Percentiles rank a stretch among this genome's conserved stretches.
Evolutionary conservation across 2,113 vertebrate genomes (phyloP).

Genomic region (Urocynchramus pylzowi): DNA sequence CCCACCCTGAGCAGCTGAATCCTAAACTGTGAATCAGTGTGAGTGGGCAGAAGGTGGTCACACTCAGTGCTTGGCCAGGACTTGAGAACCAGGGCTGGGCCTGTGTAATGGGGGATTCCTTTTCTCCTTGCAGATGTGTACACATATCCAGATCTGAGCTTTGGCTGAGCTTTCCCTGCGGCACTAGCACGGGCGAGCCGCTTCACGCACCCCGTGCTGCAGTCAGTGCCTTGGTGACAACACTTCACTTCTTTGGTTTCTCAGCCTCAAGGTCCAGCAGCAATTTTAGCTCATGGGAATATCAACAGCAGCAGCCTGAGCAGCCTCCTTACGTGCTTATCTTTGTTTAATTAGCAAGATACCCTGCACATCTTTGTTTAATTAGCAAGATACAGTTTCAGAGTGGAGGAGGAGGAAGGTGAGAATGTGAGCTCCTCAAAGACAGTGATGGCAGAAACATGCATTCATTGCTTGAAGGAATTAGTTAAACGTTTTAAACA

Average conservation of each 20-base stretch:
- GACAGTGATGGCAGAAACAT: not conserved
- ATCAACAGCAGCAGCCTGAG: not conserved
- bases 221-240: not conserved
- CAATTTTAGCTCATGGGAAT: not conserved
- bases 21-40: not conserved
- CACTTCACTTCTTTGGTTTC: not conserved
- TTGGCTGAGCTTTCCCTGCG: not conserved
- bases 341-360: not conserved
- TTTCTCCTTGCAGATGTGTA: slow-evolving; percentile 62
- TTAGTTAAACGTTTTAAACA: not conserved
- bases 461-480: not conserved
- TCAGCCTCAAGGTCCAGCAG: not conserved
- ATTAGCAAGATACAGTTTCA: rapidly evolving
- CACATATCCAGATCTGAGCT: slow-evolving; percentile 42
- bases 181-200: not conserved
- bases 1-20: not conserved
- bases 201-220: not conserved
- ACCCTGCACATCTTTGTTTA: not conserved
- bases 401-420: not conserved
- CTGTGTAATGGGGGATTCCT: not conserved
- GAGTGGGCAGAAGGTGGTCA: not conserved
- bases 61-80: not conserved
- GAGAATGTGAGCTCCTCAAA: not conserved
- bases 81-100: not conserved
- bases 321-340: not conserved